These are phyloP conservation scores for Loris lydekkerianus DNA, from an alignment of 2,797 vertebrate species.

Conservation along the genomic window DNA sequence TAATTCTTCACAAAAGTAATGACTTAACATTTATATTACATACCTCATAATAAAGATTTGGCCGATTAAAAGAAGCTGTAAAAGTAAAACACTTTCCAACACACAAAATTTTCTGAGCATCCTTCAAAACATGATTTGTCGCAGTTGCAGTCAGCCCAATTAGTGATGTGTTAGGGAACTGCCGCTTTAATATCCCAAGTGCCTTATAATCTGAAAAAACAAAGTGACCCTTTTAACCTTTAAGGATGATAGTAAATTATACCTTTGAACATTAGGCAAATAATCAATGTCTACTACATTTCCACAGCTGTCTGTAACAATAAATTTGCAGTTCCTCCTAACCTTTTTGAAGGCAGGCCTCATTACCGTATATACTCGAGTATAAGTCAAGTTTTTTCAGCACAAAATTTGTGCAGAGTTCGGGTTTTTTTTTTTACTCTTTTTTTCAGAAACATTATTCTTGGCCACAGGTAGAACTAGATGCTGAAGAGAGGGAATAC, in stretches of 20 bases:
- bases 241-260: neutral
- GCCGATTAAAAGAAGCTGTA: conserved; percentile 96
- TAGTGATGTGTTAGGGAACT: conserved; percentile 94
- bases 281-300: neutral
- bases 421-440: too few relatives aligned
- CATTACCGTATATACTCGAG: neutral
- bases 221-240: neutral
- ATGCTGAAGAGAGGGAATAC: neutral
- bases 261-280: neutral
- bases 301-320: neutral
- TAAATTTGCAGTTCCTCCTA: neutral
- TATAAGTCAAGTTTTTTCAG: too few relatives aligned
- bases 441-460: conserved; percentile 20
- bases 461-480: neutral
- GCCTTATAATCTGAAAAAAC: conserved; percentile 94
- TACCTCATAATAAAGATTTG: conserved; percentile 98
- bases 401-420: too few relatives aligned
- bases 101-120: conserved; percentile 96
- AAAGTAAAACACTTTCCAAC: conserved; percentile 93
- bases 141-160: conserved; percentile 98
- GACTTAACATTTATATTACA: neutral
- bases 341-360: neutral
- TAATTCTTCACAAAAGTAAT: conserved; percentile 19
- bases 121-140: conserved; percentile 94
- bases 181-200: conserved; percentile 98